Evolutionary conservation across 1,140 invertebrate genomes (phyloP).

Genomic region (Heliothis virescens): DNA sequence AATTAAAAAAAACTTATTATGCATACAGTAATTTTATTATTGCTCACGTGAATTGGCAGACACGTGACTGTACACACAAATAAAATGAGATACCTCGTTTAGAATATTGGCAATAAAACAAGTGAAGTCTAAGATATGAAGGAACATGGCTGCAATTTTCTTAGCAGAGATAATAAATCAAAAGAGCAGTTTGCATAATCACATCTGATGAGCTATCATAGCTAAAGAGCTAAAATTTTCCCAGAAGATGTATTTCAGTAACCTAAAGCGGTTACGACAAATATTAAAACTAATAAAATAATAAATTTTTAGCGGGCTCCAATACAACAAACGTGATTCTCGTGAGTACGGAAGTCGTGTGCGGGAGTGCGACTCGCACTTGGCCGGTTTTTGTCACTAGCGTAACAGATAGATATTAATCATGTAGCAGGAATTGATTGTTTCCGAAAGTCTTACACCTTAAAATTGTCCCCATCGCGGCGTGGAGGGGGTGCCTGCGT

Average conservation of each 20-base stretch:
- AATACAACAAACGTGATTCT: no score
- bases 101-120: neutral
- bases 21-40: neutral
- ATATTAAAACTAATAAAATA: no score
- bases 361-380: no score
- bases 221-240: no score
- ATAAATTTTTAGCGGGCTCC: no score
- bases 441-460: neutral
- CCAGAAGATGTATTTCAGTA: no score
- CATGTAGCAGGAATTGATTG: neutral
- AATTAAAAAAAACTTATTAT: constrained; percentile 5
- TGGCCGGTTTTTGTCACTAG: constrained; percentile 2
- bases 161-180: no score
- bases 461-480: neutral
- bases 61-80: constrained; percentile 3
- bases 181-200: neutral
- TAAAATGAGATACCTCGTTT: neutral
- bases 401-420: neutral
- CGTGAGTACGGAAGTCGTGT: no score
- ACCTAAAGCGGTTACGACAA: no score
- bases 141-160: no score
- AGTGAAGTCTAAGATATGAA: no score
- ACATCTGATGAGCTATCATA: no score
- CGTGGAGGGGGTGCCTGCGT: neutral
- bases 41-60: neutral